Evolutionary conservation across 2,888 invertebrate genomes (phyloP).

Genomic region (Isoperla grammatica): DNA sequence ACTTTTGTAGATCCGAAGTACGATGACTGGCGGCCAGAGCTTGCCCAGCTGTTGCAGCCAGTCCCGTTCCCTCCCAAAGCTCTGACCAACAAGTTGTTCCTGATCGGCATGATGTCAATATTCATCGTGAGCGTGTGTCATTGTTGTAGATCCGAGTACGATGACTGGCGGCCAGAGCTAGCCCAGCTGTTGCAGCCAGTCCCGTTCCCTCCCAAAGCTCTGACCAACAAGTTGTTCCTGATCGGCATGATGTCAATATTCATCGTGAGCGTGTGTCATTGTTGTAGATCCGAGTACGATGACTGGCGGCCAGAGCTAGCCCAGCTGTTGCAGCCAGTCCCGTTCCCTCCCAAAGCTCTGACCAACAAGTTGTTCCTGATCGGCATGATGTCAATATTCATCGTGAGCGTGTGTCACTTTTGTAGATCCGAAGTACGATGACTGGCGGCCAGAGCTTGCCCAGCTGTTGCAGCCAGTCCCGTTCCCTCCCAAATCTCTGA

Average conservation of each 20-base stretch:
- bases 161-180: conserved; percentile 69
- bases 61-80: conserved; percentile 69
- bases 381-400: conserved; percentile 49
- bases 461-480: conserved; percentile 73
- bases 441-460: conserved; percentile 67
- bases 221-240: conserved; percentile 56
- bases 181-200: conserved; percentile 71
- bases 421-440: conserved; percentile 62
- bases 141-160: conserved; percentile 62
- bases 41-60: conserved; percentile 69
- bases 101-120: conserved; percentile 48
- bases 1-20: too few relatives aligned
- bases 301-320: too few relatives aligned
- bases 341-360: conserved; percentile 65
- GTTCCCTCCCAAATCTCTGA: conserved; percentile 62
- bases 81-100: conserved; percentile 56
- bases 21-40: conserved; percentile 68
- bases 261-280: too few relatives aligned
- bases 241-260: conserved; percentile 50
- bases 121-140: too few relatives aligned
- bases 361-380: conserved; percentile 55
- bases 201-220: conserved; percentile 65
- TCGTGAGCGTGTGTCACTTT: conserved; percentile 54
- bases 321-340: conserved; percentile 75
- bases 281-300: conserved; percentile 62